Evolutionary conservation across 2,113 vertebrate genomes (phyloP).

Genomic region (Opisthocomus hoazin): DNA sequence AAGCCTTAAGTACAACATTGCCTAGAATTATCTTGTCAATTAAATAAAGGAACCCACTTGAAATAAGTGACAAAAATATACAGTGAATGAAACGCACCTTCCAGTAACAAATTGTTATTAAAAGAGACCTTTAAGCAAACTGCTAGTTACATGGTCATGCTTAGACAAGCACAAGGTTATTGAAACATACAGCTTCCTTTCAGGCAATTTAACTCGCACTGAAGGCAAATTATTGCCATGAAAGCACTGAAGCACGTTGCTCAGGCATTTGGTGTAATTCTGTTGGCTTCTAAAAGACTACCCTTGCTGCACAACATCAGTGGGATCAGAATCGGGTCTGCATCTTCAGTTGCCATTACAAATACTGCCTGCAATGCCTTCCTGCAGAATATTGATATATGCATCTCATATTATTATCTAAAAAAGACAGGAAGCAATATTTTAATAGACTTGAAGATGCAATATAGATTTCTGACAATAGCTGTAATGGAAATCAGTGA

Average conservation of each 20-base stretch:
- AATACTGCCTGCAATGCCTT: not conserved
- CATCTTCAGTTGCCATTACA: not conserved
- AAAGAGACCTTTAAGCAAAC: not conserved
- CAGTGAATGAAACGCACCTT: slow-evolving; percentile 12
- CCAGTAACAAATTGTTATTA: not conserved
- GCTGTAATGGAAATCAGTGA: not conserved
- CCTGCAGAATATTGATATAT: not conserved
- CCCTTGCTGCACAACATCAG: not conserved
- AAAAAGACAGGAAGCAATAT: not conserved
- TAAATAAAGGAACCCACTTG: slow-evolving; percentile 12
- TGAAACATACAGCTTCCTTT: slow-evolving; percentile 41
- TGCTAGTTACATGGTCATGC: slow-evolving; percentile 5
- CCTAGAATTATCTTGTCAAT: slow-evolving; percentile 52
- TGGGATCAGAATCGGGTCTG: not conserved
- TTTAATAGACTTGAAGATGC: not conserved
- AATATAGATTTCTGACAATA: not conserved
- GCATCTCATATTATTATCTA: not conserved
- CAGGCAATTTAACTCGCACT: slow-evolving; percentile 33
- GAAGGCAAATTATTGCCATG: not conserved
- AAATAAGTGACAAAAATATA: slow-evolving; percentile 13
- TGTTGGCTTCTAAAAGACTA: not conserved
- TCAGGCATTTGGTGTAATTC: not conserved
- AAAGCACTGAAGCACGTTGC: not conserved
- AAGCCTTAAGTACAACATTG: not conserved
- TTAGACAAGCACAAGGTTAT: not conserved